Evolutionary conservation across 2,113 vertebrate species (phyloP), one percentile per base, ranked within the genome.

Genomic region (Arothron firmamentum): DNA sequence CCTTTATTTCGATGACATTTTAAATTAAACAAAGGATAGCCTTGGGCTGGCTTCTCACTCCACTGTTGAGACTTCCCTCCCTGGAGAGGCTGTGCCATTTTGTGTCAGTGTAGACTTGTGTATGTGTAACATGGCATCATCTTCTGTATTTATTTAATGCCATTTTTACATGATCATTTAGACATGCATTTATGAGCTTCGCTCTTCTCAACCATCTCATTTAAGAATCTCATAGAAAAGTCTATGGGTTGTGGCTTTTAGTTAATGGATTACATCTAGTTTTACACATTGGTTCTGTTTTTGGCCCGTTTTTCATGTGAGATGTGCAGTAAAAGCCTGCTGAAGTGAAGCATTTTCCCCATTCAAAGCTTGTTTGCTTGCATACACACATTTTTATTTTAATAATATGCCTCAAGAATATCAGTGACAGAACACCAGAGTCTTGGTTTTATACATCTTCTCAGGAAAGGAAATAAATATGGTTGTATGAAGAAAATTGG

Each of bases 1-100:
- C 78, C 84, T 87, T 87, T 84, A 66, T 62, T 67, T 59, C 61
- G 53, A 59, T 75, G 80, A 82, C 75, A 82, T 88, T 84, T 49
- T 65, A 67, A 43, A 74, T 68, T 70, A 70, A 77, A 71, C 52
- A 55, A 59, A 56, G 62, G 71, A 60, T 41, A 65, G 60, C 70
- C 46, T 16, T 43, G 14, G 21, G 46, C 56, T 38, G 38, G 14
- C 42, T 60, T 54, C 47, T 19, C 51, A 45, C 53, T 56, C 16
- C 56, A 31, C 50, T 67, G 56, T 68, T 38, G n/a, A 43, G 19
- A 25, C 53, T 28, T 10, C 46, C 55, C n/a, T 57, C 38, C 31
- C 62, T 48, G 28, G 45, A 60, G 63, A 56, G 58, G 21, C 67
- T 45, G 60, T 31, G 50, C 65, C 56, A 51, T 67, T 73, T 73